These are phyloP conservation scores for Stictonetta naevosa DNA, from an alignment of 2,113 vertebrate genomes.

Conservation along the genomic window DNA sequence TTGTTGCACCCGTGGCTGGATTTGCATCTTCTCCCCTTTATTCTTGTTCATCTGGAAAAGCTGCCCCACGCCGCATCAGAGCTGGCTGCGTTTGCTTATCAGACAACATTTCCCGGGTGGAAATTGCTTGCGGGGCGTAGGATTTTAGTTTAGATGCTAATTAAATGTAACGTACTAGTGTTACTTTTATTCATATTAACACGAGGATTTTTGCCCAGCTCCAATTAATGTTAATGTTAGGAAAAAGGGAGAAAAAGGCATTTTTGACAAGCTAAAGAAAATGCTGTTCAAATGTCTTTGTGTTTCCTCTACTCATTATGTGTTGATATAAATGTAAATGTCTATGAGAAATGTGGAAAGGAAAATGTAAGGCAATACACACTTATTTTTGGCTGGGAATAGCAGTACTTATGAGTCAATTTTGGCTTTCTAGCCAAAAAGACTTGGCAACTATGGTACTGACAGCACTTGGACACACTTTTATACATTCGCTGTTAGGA, in stretches of 20 bases:
- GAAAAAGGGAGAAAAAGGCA: background rate
- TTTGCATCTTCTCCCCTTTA: background rate
- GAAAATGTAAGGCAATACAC: conserved; percentile 66
- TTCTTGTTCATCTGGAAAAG: background rate
- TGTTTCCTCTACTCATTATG: conserved; percentile 51
- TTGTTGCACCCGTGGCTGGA: background rate
- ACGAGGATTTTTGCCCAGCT: conserved; percentile 8
- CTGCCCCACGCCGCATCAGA: background rate
- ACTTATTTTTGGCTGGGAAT: conserved; percentile 68
- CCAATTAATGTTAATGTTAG: conserved; percentile 30
- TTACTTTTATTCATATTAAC: conserved; percentile 30
- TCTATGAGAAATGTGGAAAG: conserved; percentile 49
- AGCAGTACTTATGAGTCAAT: conserved; percentile 59
- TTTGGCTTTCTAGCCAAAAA: conserved; percentile 67
- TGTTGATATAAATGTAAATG: conserved; percentile 71
- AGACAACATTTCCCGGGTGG: background rate
- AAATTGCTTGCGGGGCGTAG: background rate
- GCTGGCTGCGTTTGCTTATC: background rate
- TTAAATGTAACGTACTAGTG: conserved; percentile 18
- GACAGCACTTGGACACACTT: conserved; percentile 69
- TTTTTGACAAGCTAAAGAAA: conserved; percentile 49
- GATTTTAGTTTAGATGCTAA: conserved; percentile 26
- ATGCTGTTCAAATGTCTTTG: conserved; percentile 39
- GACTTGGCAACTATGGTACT: conserved; percentile 66
- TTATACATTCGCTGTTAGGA: conserved; percentile 40